Percentiles rank a stretch among this genome's conserved stretches.
phyloP scores from a whole-genome alignment of 2,113 vertebrate species.

The Cynoglossus semilaevis region DNA sequence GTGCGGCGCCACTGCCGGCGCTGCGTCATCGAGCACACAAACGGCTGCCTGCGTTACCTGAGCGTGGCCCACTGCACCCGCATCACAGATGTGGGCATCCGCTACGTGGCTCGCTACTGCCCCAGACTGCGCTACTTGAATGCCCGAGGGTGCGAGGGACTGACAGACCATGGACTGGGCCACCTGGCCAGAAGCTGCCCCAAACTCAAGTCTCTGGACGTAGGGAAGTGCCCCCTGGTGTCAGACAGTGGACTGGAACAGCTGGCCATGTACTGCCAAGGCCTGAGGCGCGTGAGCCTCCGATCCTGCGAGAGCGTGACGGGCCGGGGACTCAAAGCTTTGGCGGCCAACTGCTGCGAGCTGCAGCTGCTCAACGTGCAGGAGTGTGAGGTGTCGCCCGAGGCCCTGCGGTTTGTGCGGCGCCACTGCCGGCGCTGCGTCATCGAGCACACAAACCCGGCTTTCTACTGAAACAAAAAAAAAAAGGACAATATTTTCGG shows the following conservation, averaged over 20 bases:
- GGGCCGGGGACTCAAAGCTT: conserved; percentile 87
- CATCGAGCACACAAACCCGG: conserved; percentile 97
- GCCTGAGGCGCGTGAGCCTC: conserved; percentile 90
- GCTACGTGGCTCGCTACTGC: conserved; percentile 96
- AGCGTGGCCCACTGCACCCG: conserved; percentile 96
- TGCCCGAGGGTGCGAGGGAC: conserved; percentile 93
- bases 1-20: conserved; percentile 92
- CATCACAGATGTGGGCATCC: conserved; percentile 94
- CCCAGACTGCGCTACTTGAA: conserved; percentile 96
- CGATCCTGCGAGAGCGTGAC: conserved; percentile 93
- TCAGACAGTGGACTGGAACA: conserved; percentile 90
- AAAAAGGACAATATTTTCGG: background rate
- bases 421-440: conserved; percentile 93
- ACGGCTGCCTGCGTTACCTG: conserved; percentile 90
- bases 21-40: conserved; percentile 96
- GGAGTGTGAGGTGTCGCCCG: conserved; percentile 94
- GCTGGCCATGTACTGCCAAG: conserved; percentile 92
- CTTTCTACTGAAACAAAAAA: conserved; percentile 85
- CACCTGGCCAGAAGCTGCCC: conserved; percentile 95
- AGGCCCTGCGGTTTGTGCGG: conserved; percentile 89
- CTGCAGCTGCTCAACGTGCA: conserved; percentile 96
- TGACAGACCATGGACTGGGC: conserved; percentile 94
- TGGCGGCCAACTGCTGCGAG: conserved; percentile 94
- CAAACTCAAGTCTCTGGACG: conserved; percentile 92
- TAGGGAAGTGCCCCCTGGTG: conserved; percentile 95